phyloP scores from a whole-genome alignment of 2,113 vertebrate genomes.

The Microcebus murinus region DNA sequence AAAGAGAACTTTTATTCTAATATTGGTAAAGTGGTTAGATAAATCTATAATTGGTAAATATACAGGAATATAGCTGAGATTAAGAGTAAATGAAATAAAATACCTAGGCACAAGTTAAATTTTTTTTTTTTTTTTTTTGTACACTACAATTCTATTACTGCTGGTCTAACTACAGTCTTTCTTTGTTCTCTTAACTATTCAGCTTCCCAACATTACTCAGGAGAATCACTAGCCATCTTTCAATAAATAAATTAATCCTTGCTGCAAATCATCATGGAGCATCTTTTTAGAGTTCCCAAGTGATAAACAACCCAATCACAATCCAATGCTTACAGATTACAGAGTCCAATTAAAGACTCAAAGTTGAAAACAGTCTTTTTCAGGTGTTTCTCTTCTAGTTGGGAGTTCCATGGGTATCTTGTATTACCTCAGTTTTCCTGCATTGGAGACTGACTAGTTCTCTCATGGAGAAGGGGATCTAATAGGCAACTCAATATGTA shows the following conservation, averaged over 20 bases:
- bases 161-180: not conserved
- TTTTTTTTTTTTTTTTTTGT: not conserved
- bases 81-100: constrained; percentile 49
- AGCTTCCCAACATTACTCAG: not conserved
- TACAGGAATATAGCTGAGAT: constrained; percentile 6
- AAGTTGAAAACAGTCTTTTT: constrained; percentile 38
- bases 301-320: constrained; percentile 33
- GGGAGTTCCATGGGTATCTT: not conserved
- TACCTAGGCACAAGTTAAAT: not conserved
- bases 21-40: constrained; percentile 3
- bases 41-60: constrained; percentile 10
- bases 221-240: constrained; percentile 11
- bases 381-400: not conserved
- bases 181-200: not conserved
- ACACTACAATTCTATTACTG: not conserved
- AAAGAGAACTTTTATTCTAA: not conserved
- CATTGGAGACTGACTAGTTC: not conserved
- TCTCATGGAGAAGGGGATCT: not conserved
- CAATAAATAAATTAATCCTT: constrained; percentile 6
- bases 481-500: not conserved
- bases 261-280: not conserved
- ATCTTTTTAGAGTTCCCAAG: constrained; percentile 13
- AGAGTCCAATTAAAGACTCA: constrained; percentile 13
- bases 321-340: not conserved
- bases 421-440: constrained; percentile 19